These are phyloP conservation scores for Magallana nippona DNA, from an alignment of 2,888 invertebrate genomes.

Conservation along the genomic window DNA sequence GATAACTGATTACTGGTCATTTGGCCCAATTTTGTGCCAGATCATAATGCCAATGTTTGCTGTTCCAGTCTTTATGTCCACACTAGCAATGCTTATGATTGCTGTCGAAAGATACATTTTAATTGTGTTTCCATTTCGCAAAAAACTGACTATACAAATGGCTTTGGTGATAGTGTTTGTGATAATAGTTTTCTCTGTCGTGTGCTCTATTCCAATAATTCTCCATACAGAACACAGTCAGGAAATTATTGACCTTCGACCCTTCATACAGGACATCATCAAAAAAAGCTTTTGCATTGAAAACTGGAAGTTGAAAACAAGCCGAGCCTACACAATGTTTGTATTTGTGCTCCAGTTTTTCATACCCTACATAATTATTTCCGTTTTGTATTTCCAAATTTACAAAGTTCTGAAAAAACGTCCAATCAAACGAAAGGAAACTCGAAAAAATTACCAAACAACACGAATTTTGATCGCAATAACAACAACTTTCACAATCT, in stretches of 20 bases:
- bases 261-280: constrained; percentile 57
- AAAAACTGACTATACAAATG: constrained; percentile 67
- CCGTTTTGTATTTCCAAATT: constrained; percentile 73
- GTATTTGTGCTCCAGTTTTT: constrained; percentile 75
- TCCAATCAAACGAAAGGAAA: constrained; percentile 70
- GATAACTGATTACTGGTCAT: constrained; percentile 76
- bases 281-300: constrained; percentile 74
- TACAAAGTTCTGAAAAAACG: constrained; percentile 71
- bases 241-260: constrained; percentile 63
- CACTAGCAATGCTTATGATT: constrained; percentile 76
- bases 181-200: constrained; percentile 67
- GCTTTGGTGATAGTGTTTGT: constrained; percentile 68
- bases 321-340: constrained; percentile 71
- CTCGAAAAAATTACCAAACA: constrained; percentile 68
- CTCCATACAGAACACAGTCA: constrained; percentile 67
- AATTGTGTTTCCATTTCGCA: constrained; percentile 76
- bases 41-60: constrained; percentile 77
- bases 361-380: constrained; percentile 73
- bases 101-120: constrained; percentile 78
- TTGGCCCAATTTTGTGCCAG: constrained; percentile 75
- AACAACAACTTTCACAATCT: constrained; percentile 75
- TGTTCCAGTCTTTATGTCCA: constrained; percentile 77
- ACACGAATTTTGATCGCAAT: constrained; percentile 77
- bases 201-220: constrained; percentile 75
- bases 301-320: constrained; percentile 67